Percentiles rank a stretch among this genome's conserved stretches.
phyloP scores from a whole-genome alignment of 1,140 invertebrate genomes.

The Brachionus paranguensis region DNA sequence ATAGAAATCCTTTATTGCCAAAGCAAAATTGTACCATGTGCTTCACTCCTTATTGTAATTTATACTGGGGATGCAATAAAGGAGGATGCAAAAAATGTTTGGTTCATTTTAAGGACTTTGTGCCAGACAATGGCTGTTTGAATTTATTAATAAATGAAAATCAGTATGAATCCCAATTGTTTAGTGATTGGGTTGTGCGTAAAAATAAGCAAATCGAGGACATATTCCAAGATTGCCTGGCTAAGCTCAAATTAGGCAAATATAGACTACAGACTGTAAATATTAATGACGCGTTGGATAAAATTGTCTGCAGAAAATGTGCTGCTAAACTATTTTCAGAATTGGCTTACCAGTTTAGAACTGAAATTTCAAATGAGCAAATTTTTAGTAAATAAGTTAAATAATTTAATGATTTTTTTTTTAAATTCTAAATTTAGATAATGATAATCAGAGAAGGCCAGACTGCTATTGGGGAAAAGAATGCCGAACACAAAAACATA shows the following conservation, averaged over 20 bases:
- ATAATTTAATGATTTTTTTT: not conserved
- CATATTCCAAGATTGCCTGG: slow-evolving; percentile 45
- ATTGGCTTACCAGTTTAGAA: slow-evolving; percentile 49
- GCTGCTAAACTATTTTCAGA: slow-evolving; percentile 47
- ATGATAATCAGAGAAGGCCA: slow-evolving; percentile 40
- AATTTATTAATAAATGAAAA: slow-evolving; percentile 48
- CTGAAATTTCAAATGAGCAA: slow-evolving; percentile 44
- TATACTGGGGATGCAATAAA: slow-evolving; percentile 53
- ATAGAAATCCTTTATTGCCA: slow-evolving; percentile 36
- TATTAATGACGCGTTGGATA: slow-evolving; percentile 23
- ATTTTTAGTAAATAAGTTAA: slow-evolving; percentile 45
- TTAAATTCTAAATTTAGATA: not conserved
- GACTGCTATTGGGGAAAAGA: slow-evolving; percentile 52
- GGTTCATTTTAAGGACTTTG: slow-evolving; percentile 48
- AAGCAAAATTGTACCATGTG: slow-evolving; percentile 49
- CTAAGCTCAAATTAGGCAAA: slow-evolving; percentile 44
- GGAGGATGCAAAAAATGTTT: slow-evolving; percentile 49
- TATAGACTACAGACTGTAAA: slow-evolving; percentile 41
- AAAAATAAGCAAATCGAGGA: slow-evolving; percentile 46
- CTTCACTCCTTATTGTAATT: slow-evolving; percentile 48
- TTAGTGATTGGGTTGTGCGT: slow-evolving; percentile 48
- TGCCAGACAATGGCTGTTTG: slow-evolving; percentile 49
- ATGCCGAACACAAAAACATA: slow-evolving; percentile 51
- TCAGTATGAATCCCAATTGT: slow-evolving; percentile 48
- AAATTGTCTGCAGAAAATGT: slow-evolving; percentile 48